Percentiles rank a stretch among this genome's conserved stretches.
phyloP scores from a whole-genome alignment of 2,888 invertebrate genomes.

The Alitta virens region DNA sequence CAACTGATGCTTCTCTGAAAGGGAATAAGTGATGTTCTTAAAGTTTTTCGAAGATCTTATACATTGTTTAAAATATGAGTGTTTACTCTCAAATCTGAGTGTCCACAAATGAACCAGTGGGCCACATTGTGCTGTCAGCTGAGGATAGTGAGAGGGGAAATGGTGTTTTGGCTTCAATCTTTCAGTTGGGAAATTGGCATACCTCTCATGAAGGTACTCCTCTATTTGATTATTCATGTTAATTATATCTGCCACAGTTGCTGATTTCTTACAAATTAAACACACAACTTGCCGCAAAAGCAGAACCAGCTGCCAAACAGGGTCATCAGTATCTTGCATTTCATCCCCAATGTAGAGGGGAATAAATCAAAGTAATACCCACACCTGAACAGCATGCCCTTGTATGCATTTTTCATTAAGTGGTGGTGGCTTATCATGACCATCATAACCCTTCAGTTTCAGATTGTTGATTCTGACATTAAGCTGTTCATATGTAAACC shows the following conservation, averaged over 20 bases:
- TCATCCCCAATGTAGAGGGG: not conserved
- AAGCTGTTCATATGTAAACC: not conserved
- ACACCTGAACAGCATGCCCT: not conserved
- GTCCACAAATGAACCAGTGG: conserved; percentile 28
- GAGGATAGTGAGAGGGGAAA: conserved; percentile 23
- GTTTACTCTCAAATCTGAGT: conserved; percentile 29
- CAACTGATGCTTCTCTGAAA: too few species aligned
- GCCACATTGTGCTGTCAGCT: conserved; percentile 23
- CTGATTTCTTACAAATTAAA: not conserved
- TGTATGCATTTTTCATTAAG: not conserved
- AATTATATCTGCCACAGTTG: not conserved
- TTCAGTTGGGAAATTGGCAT: conserved; percentile 12
- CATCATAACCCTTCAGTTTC: not conserved
- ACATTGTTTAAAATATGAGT: conserved; percentile 27
- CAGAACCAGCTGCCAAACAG: not conserved
- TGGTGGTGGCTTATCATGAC: not conserved
- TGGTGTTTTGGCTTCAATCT: conserved; percentile 25
- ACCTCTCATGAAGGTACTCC: conserved; percentile 15
- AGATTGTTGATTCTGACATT: not conserved
- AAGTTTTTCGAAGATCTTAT: too few species aligned
- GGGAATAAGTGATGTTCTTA: too few species aligned
- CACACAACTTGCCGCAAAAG: not conserved
- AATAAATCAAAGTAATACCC: not conserved
- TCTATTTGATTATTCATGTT: not conserved
- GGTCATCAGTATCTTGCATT: not conserved